Evolutionary conservation across 2,113 vertebrate species (phyloP).

Genomic region (Ptyas mucosa): DNA sequence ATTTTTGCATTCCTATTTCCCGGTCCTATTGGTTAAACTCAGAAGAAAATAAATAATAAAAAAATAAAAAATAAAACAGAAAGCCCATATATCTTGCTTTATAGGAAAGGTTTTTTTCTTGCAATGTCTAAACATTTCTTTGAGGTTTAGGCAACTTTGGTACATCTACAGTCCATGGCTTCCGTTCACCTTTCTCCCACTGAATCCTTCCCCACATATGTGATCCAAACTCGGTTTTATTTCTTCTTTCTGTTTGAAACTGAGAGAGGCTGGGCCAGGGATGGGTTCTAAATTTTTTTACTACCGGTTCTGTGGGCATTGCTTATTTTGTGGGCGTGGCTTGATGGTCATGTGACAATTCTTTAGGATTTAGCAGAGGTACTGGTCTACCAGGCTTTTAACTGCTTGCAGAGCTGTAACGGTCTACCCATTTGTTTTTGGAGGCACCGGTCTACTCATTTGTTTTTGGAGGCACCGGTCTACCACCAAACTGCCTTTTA

Average conservation of each 20-base stretch:
- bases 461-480: too few relatives aligned
- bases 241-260: neutral
- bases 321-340: too few relatives aligned
- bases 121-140: neutral
- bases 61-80: neutral
- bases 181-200: neutral
- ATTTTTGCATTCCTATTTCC: neutral
- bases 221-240: neutral
- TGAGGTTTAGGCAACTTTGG: neutral
- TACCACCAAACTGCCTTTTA: too few relatives aligned
- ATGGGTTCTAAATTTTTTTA: too few relatives aligned
- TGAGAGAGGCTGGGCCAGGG: neutral
- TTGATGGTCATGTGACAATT: too few relatives aligned
- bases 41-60: neutral
- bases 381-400: too few relatives aligned
- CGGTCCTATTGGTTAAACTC: neutral
- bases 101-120: neutral
- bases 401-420: too few relatives aligned
- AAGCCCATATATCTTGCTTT: neutral
- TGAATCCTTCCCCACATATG: neutral
- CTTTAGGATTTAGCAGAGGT: too few relatives aligned
- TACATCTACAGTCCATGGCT: neutral
- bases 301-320: too few relatives aligned
- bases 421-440: too few relatives aligned
- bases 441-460: too few relatives aligned